phyloP scores from a whole-genome alignment of 2,797 vertebrate species.

The Strix occidentalis region DNA sequence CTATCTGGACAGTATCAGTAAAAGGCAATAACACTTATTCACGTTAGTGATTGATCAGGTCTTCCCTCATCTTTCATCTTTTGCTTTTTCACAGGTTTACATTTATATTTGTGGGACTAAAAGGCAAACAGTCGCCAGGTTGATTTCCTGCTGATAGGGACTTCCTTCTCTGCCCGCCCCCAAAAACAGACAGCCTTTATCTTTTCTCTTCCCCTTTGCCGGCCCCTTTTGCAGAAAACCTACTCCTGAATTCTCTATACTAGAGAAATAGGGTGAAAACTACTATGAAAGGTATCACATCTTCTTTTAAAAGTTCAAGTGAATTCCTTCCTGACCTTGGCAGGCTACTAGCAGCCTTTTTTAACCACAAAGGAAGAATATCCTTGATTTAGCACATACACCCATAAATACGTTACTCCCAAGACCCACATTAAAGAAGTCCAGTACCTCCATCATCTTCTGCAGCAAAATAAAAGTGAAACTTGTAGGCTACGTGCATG shows the following conservation, averaged over 20 bases:
- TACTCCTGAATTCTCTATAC: background rate
- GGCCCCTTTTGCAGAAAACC: background rate
- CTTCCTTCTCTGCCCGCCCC: background rate
- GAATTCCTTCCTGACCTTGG: background rate
- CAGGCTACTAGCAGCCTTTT: background rate
- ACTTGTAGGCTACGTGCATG: background rate
- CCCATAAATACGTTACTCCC: background rate
- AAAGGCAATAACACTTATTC: background rate
- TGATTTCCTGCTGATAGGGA: conserved; percentile 24
- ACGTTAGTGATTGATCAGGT: background rate
- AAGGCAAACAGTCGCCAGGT: background rate
- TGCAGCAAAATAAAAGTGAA: background rate
- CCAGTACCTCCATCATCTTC: background rate
- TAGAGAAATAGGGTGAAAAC: background rate
- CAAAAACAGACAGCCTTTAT: background rate
- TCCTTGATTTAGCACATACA: background rate
- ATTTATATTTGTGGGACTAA: background rate
- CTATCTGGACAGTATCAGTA: background rate
- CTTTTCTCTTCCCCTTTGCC: background rate
- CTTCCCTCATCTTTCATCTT: background rate
- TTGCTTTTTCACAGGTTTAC: background rate
- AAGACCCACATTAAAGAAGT: background rate
- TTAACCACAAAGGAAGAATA: background rate
- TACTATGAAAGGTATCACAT: background rate
- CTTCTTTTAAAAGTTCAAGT: background rate